These are phyloP conservation scores for Actinia equina DNA, from an alignment of 64 coral and sea anemone species.

Conservation along the genomic window DNA sequence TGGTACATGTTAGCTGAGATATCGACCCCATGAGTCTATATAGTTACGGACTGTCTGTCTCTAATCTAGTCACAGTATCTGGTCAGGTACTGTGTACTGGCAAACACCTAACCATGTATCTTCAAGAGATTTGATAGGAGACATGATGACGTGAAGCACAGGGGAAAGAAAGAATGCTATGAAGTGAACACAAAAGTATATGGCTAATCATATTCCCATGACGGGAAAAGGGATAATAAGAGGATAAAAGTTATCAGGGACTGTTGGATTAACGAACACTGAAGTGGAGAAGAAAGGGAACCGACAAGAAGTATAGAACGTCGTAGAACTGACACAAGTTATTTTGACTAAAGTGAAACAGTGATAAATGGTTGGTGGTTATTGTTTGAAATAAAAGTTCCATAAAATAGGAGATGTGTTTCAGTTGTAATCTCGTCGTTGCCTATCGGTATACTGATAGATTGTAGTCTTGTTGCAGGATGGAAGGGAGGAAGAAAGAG, in stretches of 20 bases:
- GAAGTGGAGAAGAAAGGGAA: not conserved
- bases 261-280: not conserved
- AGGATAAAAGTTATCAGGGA: not conserved
- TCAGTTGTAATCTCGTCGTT: too few species aligned
- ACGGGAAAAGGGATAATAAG: not conserved
- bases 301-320: not conserved
- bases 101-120: not conserved
- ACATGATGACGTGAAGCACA: not conserved
- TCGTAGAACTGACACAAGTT: not conserved
- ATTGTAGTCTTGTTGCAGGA: too few species aligned
- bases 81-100: too few species aligned
- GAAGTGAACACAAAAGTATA: too few species aligned
- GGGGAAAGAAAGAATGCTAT: not conserved
- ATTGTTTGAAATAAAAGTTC: too few species aligned
- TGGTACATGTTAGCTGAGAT: not conserved
- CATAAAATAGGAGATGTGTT: too few species aligned
- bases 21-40: not conserved
- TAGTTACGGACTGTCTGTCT: not conserved
- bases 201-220: too few species aligned
- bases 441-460: too few species aligned
- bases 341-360: not conserved
- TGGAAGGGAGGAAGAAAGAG: too few species aligned
- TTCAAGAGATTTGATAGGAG: not conserved
- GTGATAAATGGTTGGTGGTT: too few species aligned
- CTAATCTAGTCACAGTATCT: too few species aligned